phyloP scores from a whole-genome alignment of 2,113 vertebrate species.

The Burhinus bistriatus region DNA sequence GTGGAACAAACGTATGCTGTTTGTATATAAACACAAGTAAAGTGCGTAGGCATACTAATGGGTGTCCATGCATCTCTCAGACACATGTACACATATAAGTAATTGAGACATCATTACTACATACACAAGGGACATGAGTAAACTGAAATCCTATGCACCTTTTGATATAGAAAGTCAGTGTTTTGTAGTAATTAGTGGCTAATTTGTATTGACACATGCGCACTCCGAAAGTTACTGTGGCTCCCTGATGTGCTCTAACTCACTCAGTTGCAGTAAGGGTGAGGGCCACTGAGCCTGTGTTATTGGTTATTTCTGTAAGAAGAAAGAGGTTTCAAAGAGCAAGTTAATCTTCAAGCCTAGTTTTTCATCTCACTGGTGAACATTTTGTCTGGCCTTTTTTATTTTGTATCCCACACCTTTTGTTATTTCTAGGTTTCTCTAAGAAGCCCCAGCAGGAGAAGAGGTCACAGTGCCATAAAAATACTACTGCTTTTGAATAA shows the following conservation, averaged over 20 bases:
- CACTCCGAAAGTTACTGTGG: background rate
- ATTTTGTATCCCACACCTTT: background rate
- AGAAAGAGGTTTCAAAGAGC: background rate
- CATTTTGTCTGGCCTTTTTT: background rate
- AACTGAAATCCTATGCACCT: background rate
- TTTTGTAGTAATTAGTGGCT: background rate
- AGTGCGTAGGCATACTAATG: background rate
- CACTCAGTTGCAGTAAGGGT: background rate
- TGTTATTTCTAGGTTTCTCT: background rate
- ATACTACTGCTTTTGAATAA: background rate
- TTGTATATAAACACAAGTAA: background rate
- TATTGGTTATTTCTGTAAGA: background rate
- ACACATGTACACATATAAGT: background rate
- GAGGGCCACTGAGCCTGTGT: background rate
- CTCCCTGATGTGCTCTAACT: background rate
- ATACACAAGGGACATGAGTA: background rate
- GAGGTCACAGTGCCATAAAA: background rate
- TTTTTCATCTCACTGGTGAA: background rate
- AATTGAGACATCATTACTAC: background rate
- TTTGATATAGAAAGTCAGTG: background rate
- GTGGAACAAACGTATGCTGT: background rate
- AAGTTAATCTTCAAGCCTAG: background rate
- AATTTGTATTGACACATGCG: background rate
- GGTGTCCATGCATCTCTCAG: background rate
- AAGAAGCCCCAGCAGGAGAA: background rate